phyloP scores from a whole-genome alignment of 2,113 vertebrate species.

The Tragelaphus imberbis region DNA sequence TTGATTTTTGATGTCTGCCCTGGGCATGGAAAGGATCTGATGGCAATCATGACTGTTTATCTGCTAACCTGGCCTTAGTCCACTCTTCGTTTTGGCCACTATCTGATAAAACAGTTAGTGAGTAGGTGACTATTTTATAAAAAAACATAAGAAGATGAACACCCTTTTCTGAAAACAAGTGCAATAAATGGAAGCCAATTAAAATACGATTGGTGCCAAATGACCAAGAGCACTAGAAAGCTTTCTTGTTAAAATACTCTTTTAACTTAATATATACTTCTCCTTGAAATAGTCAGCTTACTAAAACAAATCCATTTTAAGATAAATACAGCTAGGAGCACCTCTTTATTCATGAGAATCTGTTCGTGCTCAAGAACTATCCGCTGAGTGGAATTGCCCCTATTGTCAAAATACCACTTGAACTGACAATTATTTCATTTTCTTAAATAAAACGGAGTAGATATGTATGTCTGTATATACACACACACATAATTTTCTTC shows the following conservation, averaged over 20 bases:
- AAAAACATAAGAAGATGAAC: background rate
- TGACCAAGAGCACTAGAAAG: constrained; percentile 37
- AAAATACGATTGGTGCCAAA: background rate
- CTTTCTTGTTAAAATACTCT: constrained; percentile 38
- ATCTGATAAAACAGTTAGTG: background rate
- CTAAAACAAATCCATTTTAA: constrained; percentile 50
- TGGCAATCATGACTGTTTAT: background rate
- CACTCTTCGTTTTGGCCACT: background rate
- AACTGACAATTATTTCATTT: constrained; percentile 46
- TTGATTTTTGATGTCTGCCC: background rate
- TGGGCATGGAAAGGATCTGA: background rate
- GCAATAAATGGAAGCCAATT: constrained; percentile 39
- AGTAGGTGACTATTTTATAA: background rate
- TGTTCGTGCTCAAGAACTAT: constrained; percentile 55
- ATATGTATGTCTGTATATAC: background rate
- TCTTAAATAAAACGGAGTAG: constrained; percentile 31
- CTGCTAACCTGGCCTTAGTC: background rate
- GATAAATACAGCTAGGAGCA: constrained; percentile 43
- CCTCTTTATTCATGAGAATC: constrained; percentile 65
- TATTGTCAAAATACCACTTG: constrained; percentile 51
- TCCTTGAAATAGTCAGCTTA: constrained; percentile 43
- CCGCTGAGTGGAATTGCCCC: constrained; percentile 8
- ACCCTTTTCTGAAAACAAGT: background rate
- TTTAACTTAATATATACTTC: constrained; percentile 45
- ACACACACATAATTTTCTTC: background rate